phyloP scores from a whole-genome alignment of 1,140 invertebrate genomes.

The Caenorhabditis brenneri region DNA sequence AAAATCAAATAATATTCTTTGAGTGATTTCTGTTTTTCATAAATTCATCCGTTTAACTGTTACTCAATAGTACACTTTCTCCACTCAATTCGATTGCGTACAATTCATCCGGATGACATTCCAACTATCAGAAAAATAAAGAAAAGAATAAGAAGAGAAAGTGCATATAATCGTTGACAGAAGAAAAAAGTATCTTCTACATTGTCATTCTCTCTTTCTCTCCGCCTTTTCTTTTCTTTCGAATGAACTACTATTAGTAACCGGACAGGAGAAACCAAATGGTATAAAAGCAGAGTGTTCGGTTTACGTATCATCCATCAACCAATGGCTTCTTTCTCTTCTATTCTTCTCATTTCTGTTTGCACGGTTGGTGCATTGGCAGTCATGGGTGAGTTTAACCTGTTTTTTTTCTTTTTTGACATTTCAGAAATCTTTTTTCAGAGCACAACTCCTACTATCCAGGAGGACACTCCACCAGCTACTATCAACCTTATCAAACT shows the following conservation, averaged over 20 bases:
- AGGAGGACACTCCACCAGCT: constrained; percentile 16
- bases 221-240: background rate
- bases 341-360: constrained; percentile 7
- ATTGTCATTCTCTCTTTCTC: background rate
- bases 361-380: constrained; percentile 1
- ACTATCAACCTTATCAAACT: constrained; percentile 15
- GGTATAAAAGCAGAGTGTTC: background rate
- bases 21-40: background rate
- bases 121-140: constrained; percentile 21
- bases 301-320: background rate
- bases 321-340: constrained; percentile 17
- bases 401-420: background rate
- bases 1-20: background rate
- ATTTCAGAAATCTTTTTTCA: background rate
- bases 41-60: background rate
- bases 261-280: background rate
- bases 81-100: background rate
- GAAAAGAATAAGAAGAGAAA: constrained; percentile 32
- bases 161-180: constrained; percentile 13
- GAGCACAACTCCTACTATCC: constrained; percentile 30
- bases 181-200: constrained; percentile 23
- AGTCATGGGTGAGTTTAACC: background rate
- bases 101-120: constrained; percentile 33
- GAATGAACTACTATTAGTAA: constrained; percentile 37
- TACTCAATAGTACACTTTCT: background rate